Base-by-base conservation (phyloP, 2,113 vertebrate genomes). In the Tangachromis dhanisi region DNA sequence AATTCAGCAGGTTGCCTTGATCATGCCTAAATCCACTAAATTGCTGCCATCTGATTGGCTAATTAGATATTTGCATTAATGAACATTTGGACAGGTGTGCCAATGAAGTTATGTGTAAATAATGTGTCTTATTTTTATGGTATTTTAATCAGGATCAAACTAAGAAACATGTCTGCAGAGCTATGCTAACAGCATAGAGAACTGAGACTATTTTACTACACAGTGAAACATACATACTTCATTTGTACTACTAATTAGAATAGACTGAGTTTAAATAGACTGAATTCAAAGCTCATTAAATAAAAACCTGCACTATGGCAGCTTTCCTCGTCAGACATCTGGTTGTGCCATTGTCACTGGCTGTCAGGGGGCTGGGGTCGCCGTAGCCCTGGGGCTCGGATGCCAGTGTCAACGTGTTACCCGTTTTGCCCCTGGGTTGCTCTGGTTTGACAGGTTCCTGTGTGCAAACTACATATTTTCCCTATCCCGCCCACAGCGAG, bases 391-490 rank as follows among this genome's bases (percentile, higher is more conserved):
- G 7, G 76, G 91, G 84, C 53, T 26, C 5, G 6, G 86, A 92
- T 86, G 88, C 93, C 91, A 81, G 57, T 81, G 68, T 5, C 2
- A 86, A 90, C 68, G 82, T 13, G 81, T 81, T 90, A 83, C 81
- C 45, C 2, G 45, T 85, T 78, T 79, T 5, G 14, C 91, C 90
- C 89, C 84, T 33, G 83, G 90, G 91, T 88, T 16, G 9, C 4
- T 47, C 24, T 7, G 24, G 2, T 24, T 89, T 92, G 90, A 94
- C 92, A 93, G 87, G 81, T 66, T 33, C 21, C 49, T n/a, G 57
- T 84, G 82, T 81, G 88, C 88, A 93, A 93, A 93, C 92, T 91
- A 81, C 85, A 83, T 81, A 88, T 57, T 35, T 85, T 73, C 42
- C 53, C 49, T 80, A 83, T 88, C 47, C 84, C 68, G 83, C 88